Evolutionary conservation across 2,888 invertebrate genomes (phyloP), one percentile per base, ranked within the genome.

Genomic region (Callosobruchus maculatus): DNA sequence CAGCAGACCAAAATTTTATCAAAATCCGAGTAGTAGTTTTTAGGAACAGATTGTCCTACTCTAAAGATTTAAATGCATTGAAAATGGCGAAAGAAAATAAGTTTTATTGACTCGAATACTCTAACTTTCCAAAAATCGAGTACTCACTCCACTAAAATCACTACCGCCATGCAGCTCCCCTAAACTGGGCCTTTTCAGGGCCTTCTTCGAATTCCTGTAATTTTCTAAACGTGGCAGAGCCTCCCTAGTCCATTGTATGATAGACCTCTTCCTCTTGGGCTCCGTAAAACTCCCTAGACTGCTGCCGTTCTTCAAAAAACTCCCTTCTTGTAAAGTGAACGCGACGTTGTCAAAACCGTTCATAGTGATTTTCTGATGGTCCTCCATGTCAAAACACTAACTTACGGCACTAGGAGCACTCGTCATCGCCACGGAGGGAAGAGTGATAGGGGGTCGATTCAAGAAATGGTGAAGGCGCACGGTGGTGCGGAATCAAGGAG

Each of bases 161-260:
- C 90, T 90, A 68, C 93, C 93, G 30, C 94, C 93, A 82, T 96
- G 95, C 70, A 96, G 87, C 83, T 95, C 95, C 21, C 95, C 95
- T 74, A 96, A 89, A 22, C 95, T 95, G 0, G 96, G 96, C 77
- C 96, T 90, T 84, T 95, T 95, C 72, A 92, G 86, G 0, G 93
- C 93, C 79, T 94, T 89, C 82, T 93, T 92, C 0, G 94, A 93
- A 84, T 93, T 92, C 83, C 94, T 90, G 84, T 96, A 96, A 85
- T 95, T 94, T 84, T 95, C 95, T 87, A 94, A 89, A 74, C 95
- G 89, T 0, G 96, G 96, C 67, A 96, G 85, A 0, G 94, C 93
- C 85, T 96, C 96, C 80, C 93, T 91, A 0, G 93, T 93, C 74
- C 94, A 88, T 81, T 92, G 92, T 0, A 92, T 92, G 79, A 93